These are phyloP conservation scores for Listronotus oregonensis DNA, from an alignment of 1,140 invertebrate species.

Conservation along the genomic window DNA sequence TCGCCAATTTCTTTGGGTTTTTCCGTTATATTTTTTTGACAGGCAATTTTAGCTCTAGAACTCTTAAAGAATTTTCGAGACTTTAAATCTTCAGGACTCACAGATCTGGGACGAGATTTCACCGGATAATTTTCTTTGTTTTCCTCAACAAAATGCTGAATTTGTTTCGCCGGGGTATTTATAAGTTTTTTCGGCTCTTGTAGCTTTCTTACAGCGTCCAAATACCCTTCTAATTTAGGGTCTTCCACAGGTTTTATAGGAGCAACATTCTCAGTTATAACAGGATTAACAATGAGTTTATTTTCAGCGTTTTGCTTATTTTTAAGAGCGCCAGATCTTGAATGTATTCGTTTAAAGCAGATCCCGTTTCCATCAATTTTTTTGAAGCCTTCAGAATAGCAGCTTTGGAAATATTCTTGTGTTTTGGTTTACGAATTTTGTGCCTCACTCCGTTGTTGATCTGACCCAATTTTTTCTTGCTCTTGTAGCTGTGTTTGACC, in stretches of 20 bases:
- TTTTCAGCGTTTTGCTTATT: conserved; percentile 15
- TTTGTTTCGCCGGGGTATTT: background rate
- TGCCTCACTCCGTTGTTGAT: conserved; percentile 64
- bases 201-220: background rate
- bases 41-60: background rate
- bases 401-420: conserved; percentile 47
- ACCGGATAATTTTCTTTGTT: conserved; percentile 23
- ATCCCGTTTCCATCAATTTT: conserved; percentile 45
- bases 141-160: background rate
- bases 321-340: conserved; percentile 43
- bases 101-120: conserved; percentile 5
- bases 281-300: background rate
- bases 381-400: conserved; percentile 43
- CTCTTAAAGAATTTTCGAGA: conserved; percentile 18
- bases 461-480: conserved; percentile 54
- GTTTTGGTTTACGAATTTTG: conserved; percentile 61
- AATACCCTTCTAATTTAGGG: background rate
- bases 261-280: background rate
- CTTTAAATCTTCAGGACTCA: background rate
- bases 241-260: background rate
- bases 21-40: background rate
- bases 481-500: background rate
- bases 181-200: background rate
- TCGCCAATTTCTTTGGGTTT: background rate
- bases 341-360: conserved; percentile 51